Evolutionary conservation across 2,888 invertebrate species (phyloP).

Genomic region (Napeogenes sylphis): DNA sequence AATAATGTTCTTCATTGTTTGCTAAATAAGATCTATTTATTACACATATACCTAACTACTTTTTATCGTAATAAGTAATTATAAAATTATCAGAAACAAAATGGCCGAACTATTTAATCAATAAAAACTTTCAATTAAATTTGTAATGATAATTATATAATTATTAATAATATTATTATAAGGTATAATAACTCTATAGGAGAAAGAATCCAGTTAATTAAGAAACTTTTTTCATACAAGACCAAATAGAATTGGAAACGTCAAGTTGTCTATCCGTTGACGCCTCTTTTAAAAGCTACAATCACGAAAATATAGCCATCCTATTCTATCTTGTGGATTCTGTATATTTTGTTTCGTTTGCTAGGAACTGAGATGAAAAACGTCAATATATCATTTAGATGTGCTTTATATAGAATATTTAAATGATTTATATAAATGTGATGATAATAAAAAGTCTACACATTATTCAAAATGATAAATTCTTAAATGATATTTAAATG

Average conservation of each 20-base stretch:
- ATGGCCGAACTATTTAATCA: no score
- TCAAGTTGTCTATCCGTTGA: conserved; percentile 65
- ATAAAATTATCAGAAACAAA: no score
- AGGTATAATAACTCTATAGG: conserved; percentile 38
- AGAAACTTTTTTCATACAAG: conserved; percentile 44
- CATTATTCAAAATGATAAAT: no score
- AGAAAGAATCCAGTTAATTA: conserved; percentile 43
- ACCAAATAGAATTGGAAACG: conserved; percentile 49
- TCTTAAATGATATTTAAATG: no score
- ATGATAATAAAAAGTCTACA: conserved; percentile 9
- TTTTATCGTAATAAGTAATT: no score
- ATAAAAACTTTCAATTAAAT: no score
- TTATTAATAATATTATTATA: no score
- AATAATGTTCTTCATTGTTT: no score
- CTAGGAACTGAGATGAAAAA: conserved; percentile 13
- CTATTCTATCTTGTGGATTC: conserved; percentile 36
- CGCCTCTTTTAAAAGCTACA: conserved; percentile 53
- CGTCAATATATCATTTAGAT: background rate
- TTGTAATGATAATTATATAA: no score
- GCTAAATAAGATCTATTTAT: no score
- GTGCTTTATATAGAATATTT: no score
- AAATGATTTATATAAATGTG: background rate
- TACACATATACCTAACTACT: no score
- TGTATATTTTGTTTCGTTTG: conserved; percentile 14
- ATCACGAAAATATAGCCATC: conserved; percentile 40